Evolutionary conservation across 2,113 vertebrate genomes (phyloP), one percentile per base, ranked within the genome.

Genomic region (Panthera uncia): DNA sequence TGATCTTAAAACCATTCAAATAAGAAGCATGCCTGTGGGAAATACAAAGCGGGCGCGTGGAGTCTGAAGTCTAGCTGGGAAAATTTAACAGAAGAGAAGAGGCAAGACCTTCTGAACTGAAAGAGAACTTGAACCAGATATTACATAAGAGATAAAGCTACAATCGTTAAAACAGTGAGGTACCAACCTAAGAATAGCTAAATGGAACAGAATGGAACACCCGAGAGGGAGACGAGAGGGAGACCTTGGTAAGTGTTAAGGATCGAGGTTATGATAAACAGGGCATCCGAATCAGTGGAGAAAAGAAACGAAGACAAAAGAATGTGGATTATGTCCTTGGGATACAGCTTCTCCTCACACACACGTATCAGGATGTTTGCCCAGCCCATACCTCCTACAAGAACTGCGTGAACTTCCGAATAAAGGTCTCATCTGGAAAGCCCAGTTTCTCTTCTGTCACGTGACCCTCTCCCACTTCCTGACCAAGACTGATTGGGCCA

Each of bases 371-470:
- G 36, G 68, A 9, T 89, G 25, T 10, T 29, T 18, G 16, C 52
- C 68, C 6, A 41, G 31, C 1, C 5, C 80, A 31, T 0, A 48
- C 0, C 1, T 3, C 5, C 52, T 29, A 48, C 13, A 3, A 31
- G 55, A 94, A 94, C 16, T 31, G 25, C 23, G 29, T 11, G n/a
- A 57, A 92, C 18, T 50, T 82, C 18, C 23, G 52, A 36, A 73
- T n/a, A 33, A 55, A 74, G 27, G 16, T 0, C 4, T 25, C 12
- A 74, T 41, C 66, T 55, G 11, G 21, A 41, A 50, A 88, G 31
- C n/a, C 52, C 66, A 38, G 18, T 4, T 38, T 14, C 4, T 14
- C 29, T 41, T 83, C 14, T 76, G 5, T 71, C 89, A 69, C 8
- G 1, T 38, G 63, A 88, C n/a, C 1, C 8, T 48, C 27, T 71